A percentile compares a stretch with the other conserved stretches of the same genome.
These are phyloP conservation scores for Ochotona princeps DNA, from an alignment of 2,113 vertebrate genomes.

Conservation along the genomic window DNA sequence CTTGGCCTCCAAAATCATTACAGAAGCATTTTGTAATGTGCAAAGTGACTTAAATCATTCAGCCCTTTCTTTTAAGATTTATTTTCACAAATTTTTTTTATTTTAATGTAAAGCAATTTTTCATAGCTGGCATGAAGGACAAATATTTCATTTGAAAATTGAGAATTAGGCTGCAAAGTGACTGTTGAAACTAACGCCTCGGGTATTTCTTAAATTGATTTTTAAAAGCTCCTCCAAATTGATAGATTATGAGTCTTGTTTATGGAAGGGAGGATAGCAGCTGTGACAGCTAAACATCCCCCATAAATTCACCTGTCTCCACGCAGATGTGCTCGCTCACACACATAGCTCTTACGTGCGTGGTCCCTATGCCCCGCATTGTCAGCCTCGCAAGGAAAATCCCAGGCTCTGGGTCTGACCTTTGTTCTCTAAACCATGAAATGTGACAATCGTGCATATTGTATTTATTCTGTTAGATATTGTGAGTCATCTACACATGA, in stretches of 20 bases:
- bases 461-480: neutral
- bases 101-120: slow-evolving; percentile 68
- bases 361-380: no score
- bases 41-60: slow-evolving; percentile 76
- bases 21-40: slow-evolving; percentile 74
- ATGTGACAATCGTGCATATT: neutral
- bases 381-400: neutral
- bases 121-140: slow-evolving; percentile 57
- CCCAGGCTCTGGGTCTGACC: neutral
- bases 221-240: slow-evolving; percentile 60
- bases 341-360: no score
- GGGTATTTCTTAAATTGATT: slow-evolving; percentile 72
- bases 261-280: neutral
- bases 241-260: slow-evolving; percentile 39
- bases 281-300: neutral
- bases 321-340: neutral
- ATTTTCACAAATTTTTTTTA: slow-evolving; percentile 49
- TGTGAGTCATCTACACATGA: neutral
- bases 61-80: slow-evolving; percentile 73
- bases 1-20: slow-evolving; percentile 67
- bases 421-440: neutral
- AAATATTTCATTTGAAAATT: slow-evolving; percentile 78
- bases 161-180: slow-evolving; percentile 67
- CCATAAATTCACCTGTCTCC: neutral
- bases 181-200: slow-evolving; percentile 41